Conservation (phyloP, 1,140 invertebrate genomes). For the Zaprionus taronus region DNA sequence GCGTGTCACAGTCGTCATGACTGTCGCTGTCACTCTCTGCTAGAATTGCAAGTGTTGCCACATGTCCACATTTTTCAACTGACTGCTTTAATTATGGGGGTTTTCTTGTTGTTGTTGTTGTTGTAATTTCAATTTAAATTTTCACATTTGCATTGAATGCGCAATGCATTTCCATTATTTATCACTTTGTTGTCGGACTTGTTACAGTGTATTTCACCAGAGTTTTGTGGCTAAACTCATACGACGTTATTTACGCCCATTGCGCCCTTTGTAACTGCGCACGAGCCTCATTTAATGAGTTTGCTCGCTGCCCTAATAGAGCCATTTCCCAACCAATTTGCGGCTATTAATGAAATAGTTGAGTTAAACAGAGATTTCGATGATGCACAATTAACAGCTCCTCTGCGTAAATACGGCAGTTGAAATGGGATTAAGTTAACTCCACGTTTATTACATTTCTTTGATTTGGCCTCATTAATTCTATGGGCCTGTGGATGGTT, state of each 20-base stretch:
- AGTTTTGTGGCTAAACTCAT: constrained; percentile 55
- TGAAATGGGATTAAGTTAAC: constrained; percentile 20
- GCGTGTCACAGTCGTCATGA: constrained; percentile 29
- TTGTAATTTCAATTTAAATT: constrained; percentile 10
- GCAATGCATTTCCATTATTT: constrained; percentile 66
- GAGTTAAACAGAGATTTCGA: constrained; percentile 12
- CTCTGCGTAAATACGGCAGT: background rate
- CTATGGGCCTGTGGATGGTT: constrained; percentile 14
- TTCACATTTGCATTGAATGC: constrained; percentile 60
- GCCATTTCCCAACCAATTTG: constrained; percentile 60
- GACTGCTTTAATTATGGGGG: constrained; percentile 62
- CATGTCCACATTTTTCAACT: constrained; percentile 66
- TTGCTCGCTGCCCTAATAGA: constrained; percentile 34
- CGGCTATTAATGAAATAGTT: constrained; percentile 59
- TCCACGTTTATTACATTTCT: constrained; percentile 2
- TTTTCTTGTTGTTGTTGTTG: constrained; percentile 42
- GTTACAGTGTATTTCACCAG: constrained; percentile 54
- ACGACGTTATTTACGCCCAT: constrained; percentile 38
- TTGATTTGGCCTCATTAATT: constrained; percentile 13
- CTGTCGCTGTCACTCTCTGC: constrained; percentile 64
- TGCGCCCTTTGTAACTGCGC: constrained; percentile 28
- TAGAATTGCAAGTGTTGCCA: constrained; percentile 66
- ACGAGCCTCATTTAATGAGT: constrained; percentile 39
- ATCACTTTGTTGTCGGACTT: constrained; percentile 35
- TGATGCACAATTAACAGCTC: constrained; percentile 26